Percentiles rank a stretch among this genome's conserved stretches.
phyloP scores from a whole-genome alignment of 2,113 vertebrate genomes.

The Trogon melanurus region DNA sequence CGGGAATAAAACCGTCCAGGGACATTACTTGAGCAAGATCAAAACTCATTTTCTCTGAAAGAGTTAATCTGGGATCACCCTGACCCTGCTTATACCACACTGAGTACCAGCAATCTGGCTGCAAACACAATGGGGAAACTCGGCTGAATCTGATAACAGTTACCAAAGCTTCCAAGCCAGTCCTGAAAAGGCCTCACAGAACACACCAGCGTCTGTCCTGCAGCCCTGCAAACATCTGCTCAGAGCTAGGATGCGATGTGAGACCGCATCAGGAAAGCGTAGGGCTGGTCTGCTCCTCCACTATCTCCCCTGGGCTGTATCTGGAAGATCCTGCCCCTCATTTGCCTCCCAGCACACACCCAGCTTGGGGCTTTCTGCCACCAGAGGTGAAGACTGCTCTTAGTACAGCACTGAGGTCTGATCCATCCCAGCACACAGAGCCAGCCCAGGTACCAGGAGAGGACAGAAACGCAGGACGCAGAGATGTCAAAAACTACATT shows the following conservation, averaged over 20 bases:
- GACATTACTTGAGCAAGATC: not conserved
- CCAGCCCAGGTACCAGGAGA: not conserved
- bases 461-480: not conserved
- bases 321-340: not conserved
- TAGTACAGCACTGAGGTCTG: not conserved
- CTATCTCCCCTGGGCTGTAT: not conserved
- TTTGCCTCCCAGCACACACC: not conserved
- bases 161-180: not conserved
- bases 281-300: not conserved
- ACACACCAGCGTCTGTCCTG: accelerated
- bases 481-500: not conserved
- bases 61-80: not conserved
- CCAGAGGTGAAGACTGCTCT: not conserved
- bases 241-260: not conserved
- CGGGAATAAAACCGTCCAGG: not conserved
- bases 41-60: not conserved
- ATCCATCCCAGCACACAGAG: not conserved
- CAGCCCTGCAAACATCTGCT: not conserved
- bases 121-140: not conserved
- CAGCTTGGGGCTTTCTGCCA: accelerated
- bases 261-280: not conserved
- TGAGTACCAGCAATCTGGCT: not conserved
- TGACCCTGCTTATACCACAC: not conserved
- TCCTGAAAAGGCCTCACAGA: not conserved
- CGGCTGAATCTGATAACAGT: not conserved